Percentiles rank a stretch among this genome's conserved stretches.
phyloP scores from a whole-genome alignment of 1,140 invertebrate species.

The Drosophila willistoni region DNA sequence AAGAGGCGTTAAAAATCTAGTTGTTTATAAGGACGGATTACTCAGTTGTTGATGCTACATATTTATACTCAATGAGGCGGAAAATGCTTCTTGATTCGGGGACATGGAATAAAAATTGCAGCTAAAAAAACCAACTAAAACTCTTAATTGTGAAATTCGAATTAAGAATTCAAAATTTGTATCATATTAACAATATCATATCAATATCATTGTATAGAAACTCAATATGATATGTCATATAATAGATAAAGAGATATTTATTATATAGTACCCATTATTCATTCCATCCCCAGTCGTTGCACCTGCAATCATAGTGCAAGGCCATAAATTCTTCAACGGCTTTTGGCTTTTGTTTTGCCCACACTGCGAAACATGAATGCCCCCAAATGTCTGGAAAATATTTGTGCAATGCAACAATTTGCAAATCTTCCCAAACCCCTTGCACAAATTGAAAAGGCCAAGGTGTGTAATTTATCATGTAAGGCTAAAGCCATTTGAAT shows the following conservation, averaged over 20 bases:
- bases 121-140: too few relatives aligned
- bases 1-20: too few relatives aligned
- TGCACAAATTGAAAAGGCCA: constrained; percentile 20
- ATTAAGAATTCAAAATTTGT: too few relatives aligned
- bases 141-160: too few relatives aligned
- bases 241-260: neutral
- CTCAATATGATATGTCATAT: neutral
- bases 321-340: constrained; percentile 37
- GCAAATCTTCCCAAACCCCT: constrained; percentile 44
- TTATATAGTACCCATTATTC: neutral
- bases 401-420: constrained; percentile 59
- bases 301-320: constrained; percentile 27
- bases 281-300: neutral
- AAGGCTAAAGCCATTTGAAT: constrained; percentile 48
- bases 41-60: too few relatives aligned
- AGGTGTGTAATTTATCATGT: constrained; percentile 61
- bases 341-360: constrained; percentile 29
- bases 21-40: too few relatives aligned
- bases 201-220: neutral
- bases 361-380: constrained; percentile 30
- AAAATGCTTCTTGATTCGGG: too few relatives aligned
- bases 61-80: too few relatives aligned
- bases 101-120: too few relatives aligned
- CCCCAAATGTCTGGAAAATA: constrained; percentile 54
- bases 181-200: too few relatives aligned